Evolutionary conservation across 2,888 invertebrate species (phyloP), one percentile per base, ranked within the genome.

Genomic region (Eucriotettix oculatus): DNA sequence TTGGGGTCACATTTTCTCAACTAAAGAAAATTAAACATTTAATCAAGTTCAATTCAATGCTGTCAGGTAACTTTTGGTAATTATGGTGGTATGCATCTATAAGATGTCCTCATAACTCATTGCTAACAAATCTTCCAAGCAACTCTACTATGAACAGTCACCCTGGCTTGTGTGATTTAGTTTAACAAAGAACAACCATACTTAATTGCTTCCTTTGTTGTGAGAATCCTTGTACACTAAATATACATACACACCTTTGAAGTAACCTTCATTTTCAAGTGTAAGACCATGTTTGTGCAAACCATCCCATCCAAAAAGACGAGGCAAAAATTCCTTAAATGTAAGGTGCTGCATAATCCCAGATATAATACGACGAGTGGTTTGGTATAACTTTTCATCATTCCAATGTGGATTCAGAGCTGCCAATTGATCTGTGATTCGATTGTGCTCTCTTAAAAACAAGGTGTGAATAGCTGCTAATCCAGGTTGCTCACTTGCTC

Each of bases 401-500:
- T 67, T 64, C 76, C 76, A 77, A 58, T 72, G 70, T 1, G 71
- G 71, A 66, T 76, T 76, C 42, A 74, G 60, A 3, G 61, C 42
- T 17, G 68, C 61, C 44, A 78, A 68, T 58, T 68, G 68, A 16
- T 67, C 68, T 16, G 72, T 75, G 62, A 75, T 67, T 1, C 72
- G 66, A 66, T 78, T 78, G 67, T 78, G 77, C 62, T 75, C 75
- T 41, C 77, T 66, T 64, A 76, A 68, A 65, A 72, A 75, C 14
- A 77, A 65, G 0, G 75, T 76, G 65, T 78, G 78, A 53, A 76
- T 67, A 9, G 73, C 71, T 1, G 75, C 73, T 57, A 78, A 67
- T n/a, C 72, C 75, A 9, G 76, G 74, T 64, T 78, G 76, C 66
- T 77, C 77, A 61, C 75, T 75, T 2, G 74, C 73, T 10, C 78